Conservation (phyloP, 1,140 invertebrate genomes). For the Nomia melanderi region DNA sequence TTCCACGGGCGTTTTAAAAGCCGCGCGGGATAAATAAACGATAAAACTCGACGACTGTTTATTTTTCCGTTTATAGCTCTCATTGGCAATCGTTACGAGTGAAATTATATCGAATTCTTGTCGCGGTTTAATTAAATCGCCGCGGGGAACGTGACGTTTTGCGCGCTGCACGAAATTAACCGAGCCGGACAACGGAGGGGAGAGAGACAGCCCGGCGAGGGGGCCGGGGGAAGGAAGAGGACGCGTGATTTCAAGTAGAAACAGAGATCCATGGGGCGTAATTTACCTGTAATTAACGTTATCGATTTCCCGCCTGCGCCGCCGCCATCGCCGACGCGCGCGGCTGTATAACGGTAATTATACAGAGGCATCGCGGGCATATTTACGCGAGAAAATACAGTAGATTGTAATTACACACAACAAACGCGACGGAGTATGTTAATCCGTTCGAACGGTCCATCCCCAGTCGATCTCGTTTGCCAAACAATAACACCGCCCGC, state of each 20-base stretch:
- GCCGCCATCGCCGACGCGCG: neutral
- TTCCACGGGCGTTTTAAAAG: no score
- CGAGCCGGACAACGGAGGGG: neutral
- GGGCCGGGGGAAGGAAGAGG: conserved; percentile 12
- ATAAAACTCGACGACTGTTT: no score
- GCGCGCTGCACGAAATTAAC: conserved; percentile 41
- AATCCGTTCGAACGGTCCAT: conserved; percentile 43
- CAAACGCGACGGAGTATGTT: conserved; percentile 48
- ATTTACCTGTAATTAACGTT: conserved; percentile 50
- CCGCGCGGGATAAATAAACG: no score
- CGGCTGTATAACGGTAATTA: conserved; percentile 24
- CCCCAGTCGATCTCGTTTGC: conserved; percentile 43
- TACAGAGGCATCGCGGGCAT: conserved; percentile 41
- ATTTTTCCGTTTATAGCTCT: conserved; percentile 2
- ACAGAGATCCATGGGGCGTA: conserved; percentile 45
- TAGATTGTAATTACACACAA: conserved; percentile 50
- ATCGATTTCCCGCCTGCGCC: conserved; percentile 31
- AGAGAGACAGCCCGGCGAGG: neutral
- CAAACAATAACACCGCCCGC: conserved; percentile 42
- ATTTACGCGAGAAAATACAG: conserved; percentile 50
- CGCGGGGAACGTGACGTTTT: conserved; percentile 44
- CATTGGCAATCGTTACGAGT: conserved; percentile 13
- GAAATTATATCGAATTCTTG: conserved; percentile 49
- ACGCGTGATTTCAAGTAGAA: conserved; percentile 44
- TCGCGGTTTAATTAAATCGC: conserved; percentile 56